phyloP scores from a whole-genome alignment of 64 coral and sea anemone species.

The Montipora foliosa region DNA sequence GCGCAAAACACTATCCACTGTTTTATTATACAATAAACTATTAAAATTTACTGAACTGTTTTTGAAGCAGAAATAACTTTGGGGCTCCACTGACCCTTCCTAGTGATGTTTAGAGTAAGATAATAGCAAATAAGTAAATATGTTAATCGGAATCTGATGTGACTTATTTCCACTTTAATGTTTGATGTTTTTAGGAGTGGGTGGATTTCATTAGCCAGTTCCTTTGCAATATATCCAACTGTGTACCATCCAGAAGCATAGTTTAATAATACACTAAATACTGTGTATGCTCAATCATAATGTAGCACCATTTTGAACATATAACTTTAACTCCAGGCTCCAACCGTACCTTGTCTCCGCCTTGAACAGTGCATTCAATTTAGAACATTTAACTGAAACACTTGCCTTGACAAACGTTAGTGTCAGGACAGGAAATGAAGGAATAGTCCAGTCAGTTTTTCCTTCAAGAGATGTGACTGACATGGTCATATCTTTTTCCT shows the following conservation, averaged over 20 bases:
- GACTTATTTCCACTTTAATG: not conserved
- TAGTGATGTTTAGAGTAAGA: not conserved
- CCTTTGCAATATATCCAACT: conserved; percentile 60
- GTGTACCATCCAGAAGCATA: conserved; percentile 30
- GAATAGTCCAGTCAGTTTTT: conserved; percentile 58
- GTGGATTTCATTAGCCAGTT: not conserved
- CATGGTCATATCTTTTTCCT: not conserved
- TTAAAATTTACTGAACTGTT: not conserved
- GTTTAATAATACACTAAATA: conserved; percentile 30
- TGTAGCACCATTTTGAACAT: conserved; percentile 37
- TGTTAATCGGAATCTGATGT: not conserved
- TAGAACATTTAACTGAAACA: not conserved
- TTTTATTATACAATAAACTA: not conserved
- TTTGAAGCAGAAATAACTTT: not conserved
- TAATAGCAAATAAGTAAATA: not conserved
- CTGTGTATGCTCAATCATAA: conserved; percentile 21
- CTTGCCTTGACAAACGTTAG: conserved; percentile 22
- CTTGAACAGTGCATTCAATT: conserved; percentile 13
- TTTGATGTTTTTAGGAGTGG: not conserved
- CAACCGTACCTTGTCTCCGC: not conserved
- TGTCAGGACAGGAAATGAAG: conserved; percentile 36
- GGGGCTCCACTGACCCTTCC: not conserved
- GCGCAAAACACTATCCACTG: no score
- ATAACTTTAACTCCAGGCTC: not conserved
- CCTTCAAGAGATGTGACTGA: not conserved